Conservation (phyloP, 2,888 invertebrate genomes). For the Heliconius aoede region DNA sequence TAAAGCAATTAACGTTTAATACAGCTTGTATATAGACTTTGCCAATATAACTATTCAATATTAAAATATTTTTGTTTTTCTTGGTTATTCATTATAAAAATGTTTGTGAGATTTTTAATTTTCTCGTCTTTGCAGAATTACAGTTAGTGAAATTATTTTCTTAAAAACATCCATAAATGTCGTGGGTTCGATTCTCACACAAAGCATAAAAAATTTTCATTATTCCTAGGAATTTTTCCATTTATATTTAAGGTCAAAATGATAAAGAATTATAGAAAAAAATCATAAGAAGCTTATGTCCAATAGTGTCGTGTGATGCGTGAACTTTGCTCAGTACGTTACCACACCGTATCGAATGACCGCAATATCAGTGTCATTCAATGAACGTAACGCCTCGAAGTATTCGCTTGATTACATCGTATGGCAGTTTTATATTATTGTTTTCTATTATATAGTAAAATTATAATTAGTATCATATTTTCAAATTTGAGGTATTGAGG, state of each 20-base stretch:
- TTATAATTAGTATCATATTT: neutral
- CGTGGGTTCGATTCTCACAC: no score
- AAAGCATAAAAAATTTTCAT: no score
- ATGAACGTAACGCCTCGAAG: neutral
- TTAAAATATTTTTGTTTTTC: no score
- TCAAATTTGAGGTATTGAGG: neutral
- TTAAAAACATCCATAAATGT: no score
- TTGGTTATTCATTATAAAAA: no score
- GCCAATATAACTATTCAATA: no score
- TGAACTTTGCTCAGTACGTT: neutral
- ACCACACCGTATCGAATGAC: conserved; percentile 1
- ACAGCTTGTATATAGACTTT: no score
- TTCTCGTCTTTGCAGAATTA: no score
- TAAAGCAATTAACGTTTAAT: neutral
- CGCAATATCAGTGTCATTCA: conserved; percentile 11
- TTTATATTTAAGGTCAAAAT: no score
- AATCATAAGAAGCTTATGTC: neutral
- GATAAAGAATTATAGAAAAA: neutral
- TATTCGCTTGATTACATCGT: neutral
- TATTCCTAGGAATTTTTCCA: no score
- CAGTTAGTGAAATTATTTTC: no score
- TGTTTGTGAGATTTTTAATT: no score
- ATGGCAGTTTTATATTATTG: neutral
- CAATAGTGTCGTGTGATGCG: neutral
- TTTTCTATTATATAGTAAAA: neutral